Evolutionary conservation across 1,140 invertebrate species (phyloP), one percentile per base, ranked within the genome.

Genomic region (Schmidtea mediterranea): DNA sequence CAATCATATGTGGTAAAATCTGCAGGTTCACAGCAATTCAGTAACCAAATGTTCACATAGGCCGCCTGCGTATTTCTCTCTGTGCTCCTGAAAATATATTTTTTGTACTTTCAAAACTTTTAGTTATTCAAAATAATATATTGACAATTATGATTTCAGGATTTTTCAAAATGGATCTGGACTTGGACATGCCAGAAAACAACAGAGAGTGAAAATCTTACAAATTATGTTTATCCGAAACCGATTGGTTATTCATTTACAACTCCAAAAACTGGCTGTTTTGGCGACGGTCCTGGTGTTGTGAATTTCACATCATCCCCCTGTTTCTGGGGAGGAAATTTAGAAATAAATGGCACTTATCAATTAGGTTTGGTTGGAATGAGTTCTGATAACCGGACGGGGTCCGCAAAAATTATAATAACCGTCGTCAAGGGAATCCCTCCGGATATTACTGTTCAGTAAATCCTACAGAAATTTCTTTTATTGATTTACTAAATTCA

Each of bases 281-380:
- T 45, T 24, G 43, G 43, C 18, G 43, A 45, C n/a, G 43, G 43
- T 5, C 43, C 43, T 21, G 43, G 43, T 6, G 21, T 45, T 8
- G 43, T 45, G 8, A 21, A 13, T 22, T 19, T 19, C 22, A 13
- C 13, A 45, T 5, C 43, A 8, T 22, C 43, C 9, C 21, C 21
- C 5, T 45, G 43, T 24, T 45, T 45, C 43, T 13, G 5, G 5
- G 15, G 15, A 5, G 13, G 18, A 13, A 45, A 45, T 21, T 8
- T 45, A 6, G 43, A 45, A 9, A 45, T 45, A 22, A 21, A 21
- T 22, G 2, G 9, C 19, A 19, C 19, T 2, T 45, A 45, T 21
- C 2, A 5, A 21, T 13, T 45, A 21, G 2, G 15, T 19, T 15
- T 45, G 9, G 22, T 21, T 9, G 43, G 19, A 32, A 32, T 32